Conservation (phyloP, 2,888 invertebrate species). For the Heteromyza rotundicornis region DNA sequence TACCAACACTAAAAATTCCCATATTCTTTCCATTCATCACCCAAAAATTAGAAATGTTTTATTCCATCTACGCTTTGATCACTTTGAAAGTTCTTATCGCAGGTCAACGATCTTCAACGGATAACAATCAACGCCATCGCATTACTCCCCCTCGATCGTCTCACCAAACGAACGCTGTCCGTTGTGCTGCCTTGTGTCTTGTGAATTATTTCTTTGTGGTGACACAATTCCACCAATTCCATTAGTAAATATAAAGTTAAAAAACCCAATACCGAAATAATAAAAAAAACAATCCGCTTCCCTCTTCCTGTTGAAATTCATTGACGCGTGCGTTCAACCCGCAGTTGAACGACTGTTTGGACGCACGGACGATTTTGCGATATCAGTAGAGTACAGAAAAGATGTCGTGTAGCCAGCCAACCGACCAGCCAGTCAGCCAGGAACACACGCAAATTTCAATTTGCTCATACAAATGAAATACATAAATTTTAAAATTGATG, state of each 20-base stretch:
- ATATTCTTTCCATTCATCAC: too few relatives aligned
- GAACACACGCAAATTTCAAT: neutral
- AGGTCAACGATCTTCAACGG: neutral
- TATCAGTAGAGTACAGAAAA: too few relatives aligned
- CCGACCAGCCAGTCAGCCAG: neutral
- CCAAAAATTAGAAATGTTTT: too few relatives aligned
- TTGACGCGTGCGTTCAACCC: conserved; percentile 37
- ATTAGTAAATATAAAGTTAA: too few relatives aligned
- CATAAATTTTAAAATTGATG: neutral
- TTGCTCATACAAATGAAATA: neutral
- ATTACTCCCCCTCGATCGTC: neutral
- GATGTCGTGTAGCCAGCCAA: neutral
- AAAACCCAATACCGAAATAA: too few relatives aligned
- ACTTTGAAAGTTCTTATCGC: too few relatives aligned
- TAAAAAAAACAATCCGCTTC: neutral
- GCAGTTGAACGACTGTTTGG: conserved; percentile 27
- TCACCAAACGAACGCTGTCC: neutral
- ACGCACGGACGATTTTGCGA: neutral
- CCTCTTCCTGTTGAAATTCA: neutral
- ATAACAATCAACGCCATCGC: neutral
- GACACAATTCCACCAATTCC: conserved; percentile 3
- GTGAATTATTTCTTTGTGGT: neutral
- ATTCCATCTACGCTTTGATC: too few relatives aligned
- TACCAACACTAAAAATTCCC: too few relatives aligned
- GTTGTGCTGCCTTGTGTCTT: too few relatives aligned